phyloP scores from a whole-genome alignment of 2,888 invertebrate species.

The Ophraella communa region DNA sequence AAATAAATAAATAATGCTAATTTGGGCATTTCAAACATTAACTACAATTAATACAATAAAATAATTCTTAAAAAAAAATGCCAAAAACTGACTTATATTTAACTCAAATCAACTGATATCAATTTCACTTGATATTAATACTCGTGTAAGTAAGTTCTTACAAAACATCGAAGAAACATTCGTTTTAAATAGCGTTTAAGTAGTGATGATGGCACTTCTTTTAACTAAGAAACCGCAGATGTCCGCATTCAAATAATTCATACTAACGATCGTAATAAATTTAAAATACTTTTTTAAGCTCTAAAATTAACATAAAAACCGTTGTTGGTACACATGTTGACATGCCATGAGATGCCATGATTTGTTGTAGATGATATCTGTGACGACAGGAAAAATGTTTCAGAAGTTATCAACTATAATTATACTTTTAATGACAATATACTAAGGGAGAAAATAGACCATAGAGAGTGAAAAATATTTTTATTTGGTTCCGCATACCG shows the following conservation, averaged over 20 bases:
- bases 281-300: slow-evolving; percentile 26
- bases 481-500: not conserved
- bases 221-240: slow-evolving; percentile 24
- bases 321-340: slow-evolving; percentile 44
- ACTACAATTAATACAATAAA: no score
- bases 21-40: no score
- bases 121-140: slow-evolving; percentile 11
- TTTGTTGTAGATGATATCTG: slow-evolving; percentile 41
- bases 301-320: slow-evolving; percentile 37
- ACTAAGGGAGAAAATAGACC: not conserved
- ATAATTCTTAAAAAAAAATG: no score
- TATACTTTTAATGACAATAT: slow-evolving; percentile 17
- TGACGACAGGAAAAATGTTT: slow-evolving; percentile 34
- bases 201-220: slow-evolving; percentile 18
- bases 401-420: slow-evolving; percentile 12
- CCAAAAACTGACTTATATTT: no score
- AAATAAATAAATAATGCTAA: no score
- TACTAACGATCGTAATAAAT: slow-evolving; percentile 36
- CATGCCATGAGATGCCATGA: slow-evolving; percentile 43
- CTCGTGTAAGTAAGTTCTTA: not conserved
- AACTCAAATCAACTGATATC: no score
- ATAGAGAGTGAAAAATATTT: not conserved
- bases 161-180: not conserved
- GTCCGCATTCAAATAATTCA: slow-evolving; percentile 31
- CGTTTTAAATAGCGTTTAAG: slow-evolving; percentile 18